Percentiles rank a stretch among this genome's conserved stretches.
Conservation (phyloP, 2,888 invertebrate genomes). For the Pseudoips prasinana region DNA sequence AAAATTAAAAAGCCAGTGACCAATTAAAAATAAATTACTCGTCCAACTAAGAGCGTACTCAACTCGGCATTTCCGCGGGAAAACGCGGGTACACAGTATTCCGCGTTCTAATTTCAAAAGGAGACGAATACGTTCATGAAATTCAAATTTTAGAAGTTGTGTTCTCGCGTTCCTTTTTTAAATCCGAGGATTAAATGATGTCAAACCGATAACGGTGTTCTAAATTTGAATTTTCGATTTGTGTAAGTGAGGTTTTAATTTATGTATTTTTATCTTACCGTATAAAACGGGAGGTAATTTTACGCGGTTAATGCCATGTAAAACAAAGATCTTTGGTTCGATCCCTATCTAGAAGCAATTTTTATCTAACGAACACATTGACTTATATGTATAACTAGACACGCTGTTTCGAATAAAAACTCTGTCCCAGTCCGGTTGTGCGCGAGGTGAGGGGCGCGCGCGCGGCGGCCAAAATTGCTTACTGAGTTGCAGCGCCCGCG, state of each 20-base stretch:
- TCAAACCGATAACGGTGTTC: slow-evolving; percentile 37
- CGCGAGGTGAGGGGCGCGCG: too few species aligned
- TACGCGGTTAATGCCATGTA: too few species aligned
- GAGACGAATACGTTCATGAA: slow-evolving; percentile 41
- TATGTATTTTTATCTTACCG: slow-evolving; percentile 4
- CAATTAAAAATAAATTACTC: slow-evolving; percentile 47
- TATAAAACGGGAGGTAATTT: too few species aligned
- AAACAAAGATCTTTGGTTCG: too few species aligned
- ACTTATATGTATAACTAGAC: too few species aligned
- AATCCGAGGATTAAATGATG: slow-evolving; percentile 43
- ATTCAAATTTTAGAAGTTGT: slow-evolving; percentile 46
- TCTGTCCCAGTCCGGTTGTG: too few species aligned
- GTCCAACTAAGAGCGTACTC: slow-evolving; percentile 27
- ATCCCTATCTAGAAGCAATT: too few species aligned
- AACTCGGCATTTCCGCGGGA: slow-evolving; percentile 23
- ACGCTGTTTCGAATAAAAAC: too few species aligned
- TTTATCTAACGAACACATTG: too few species aligned
- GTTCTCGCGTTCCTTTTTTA: slow-evolving; percentile 33
- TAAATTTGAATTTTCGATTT: slow-evolving; percentile 10
- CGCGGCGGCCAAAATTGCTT: too few species aligned
- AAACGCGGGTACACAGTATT: slow-evolving; percentile 36
- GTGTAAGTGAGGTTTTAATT: slow-evolving; percentile 4
- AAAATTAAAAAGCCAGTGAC: slow-evolving; percentile 25
- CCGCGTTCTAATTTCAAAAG: slow-evolving; percentile 46
- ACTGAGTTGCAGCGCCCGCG: too few species aligned